Evolutionary conservation across 2,113 vertebrate genomes (phyloP).

Genomic region (Sclerurus mexicanus): DNA sequence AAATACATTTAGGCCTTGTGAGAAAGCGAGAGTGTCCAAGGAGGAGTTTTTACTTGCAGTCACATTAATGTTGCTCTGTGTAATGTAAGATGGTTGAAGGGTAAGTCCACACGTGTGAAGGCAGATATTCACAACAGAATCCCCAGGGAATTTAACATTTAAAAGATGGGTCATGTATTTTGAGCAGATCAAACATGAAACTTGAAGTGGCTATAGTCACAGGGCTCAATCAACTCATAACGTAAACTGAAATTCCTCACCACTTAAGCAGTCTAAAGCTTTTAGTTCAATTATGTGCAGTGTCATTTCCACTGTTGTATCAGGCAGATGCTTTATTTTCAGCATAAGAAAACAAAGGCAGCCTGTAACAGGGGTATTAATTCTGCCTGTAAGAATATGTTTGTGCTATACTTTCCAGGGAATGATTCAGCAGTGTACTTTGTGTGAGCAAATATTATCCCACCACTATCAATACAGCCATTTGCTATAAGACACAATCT

Average conservation of each 20-base stretch:
- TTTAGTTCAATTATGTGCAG: neutral
- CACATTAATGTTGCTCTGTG: neutral
- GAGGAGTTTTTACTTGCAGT: neutral
- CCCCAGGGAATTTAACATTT: neutral
- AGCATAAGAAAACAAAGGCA: neutral
- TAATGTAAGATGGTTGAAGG: neutral
- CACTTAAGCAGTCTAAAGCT: neutral
- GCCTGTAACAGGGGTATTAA: neutral
- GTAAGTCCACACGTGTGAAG: fast-evolving
- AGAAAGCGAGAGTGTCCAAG: neutral
- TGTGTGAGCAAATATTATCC: neutral
- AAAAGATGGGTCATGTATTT: neutral
- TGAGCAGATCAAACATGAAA: neutral
- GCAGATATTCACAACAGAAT: neutral
- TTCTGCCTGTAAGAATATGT: neutral
- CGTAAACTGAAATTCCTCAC: neutral
- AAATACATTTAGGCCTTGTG: neutral
- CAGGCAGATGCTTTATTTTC: neutral
- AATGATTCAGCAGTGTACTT: neutral
- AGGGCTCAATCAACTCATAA: neutral
- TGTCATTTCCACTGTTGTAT: neutral
- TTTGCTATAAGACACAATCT: neutral
- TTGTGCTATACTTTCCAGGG: neutral
- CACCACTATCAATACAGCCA: neutral
- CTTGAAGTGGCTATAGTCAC: neutral